Conservation (phyloP, 2,797 vertebrate species). For the Taenioides sp. region DNA sequence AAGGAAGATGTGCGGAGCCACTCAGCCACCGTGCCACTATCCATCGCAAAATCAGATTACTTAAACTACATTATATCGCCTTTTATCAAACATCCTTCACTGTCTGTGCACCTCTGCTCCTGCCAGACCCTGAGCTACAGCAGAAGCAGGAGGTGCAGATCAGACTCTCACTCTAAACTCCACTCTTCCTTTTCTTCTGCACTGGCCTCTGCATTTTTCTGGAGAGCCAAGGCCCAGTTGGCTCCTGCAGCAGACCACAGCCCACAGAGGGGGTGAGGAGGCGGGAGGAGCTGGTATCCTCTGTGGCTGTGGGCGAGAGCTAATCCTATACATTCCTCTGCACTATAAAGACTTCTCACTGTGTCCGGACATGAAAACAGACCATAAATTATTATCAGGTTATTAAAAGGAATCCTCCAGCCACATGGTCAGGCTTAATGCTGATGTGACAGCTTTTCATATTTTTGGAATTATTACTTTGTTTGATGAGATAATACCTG, state of each 20-base stretch:
- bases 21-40: too few relatives aligned
- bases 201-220: constrained; percentile 37
- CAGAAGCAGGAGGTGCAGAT: constrained; percentile 48
- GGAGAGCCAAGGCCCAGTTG: constrained; percentile 29
- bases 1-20: too few relatives aligned
- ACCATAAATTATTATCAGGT: background rate
- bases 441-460: background rate
- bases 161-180: constrained; percentile 30
- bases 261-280: constrained; percentile 16
- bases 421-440: background rate
- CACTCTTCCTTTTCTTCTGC: constrained; percentile 41
- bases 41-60: too few relatives aligned
- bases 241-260: constrained; percentile 45
- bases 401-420: background rate
- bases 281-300: constrained; percentile 29
- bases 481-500: too few relatives aligned
- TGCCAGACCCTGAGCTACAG: constrained; percentile 31
- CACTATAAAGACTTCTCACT: background rate
- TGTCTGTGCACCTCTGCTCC: background rate
- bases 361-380: background rate
- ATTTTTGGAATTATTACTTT: background rate
- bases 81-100: background rate
- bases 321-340: constrained; percentile 17
- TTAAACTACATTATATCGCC: too few relatives aligned
- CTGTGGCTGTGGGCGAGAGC: constrained; percentile 37